Percentiles rank a stretch among this genome's conserved stretches.
Conservation (phyloP, 2,888 invertebrate species). For the Steinernema scapterisci region DNA sequence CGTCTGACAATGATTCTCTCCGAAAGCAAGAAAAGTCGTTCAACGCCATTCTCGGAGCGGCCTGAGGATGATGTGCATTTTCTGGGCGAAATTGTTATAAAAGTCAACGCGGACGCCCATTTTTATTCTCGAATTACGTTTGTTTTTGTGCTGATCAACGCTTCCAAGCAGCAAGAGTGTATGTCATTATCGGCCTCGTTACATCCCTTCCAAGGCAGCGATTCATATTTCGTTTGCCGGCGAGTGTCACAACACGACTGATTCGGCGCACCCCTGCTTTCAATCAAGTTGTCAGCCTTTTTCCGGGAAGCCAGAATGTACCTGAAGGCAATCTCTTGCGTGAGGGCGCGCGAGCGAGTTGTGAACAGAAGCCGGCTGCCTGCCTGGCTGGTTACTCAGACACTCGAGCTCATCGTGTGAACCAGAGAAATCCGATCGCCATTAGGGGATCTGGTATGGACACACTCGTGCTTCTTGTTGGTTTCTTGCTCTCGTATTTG, state of each 20-base stretch:
- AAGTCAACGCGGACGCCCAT: not conserved
- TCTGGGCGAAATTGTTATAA: too few species aligned
- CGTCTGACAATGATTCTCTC: too few species aligned
- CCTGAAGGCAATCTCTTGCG: not conserved
- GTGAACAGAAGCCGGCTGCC: not conserved
- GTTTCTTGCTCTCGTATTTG: not conserved
- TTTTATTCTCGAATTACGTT: constrained; percentile 3
- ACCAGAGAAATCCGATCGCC: not conserved
- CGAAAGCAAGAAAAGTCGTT: too few species aligned
- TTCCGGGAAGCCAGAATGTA: not conserved
- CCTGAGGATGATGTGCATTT: too few species aligned
- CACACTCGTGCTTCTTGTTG: not conserved
- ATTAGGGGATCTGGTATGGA: not conserved
- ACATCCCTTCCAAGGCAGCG: not conserved
- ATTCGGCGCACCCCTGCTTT: not conserved
- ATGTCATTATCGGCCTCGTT: constrained; percentile 15
- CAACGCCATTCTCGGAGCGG: too few species aligned
- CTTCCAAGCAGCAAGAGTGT: not conserved
- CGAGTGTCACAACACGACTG: not conserved
- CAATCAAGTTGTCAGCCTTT: not conserved
- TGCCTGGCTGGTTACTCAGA: not conserved
- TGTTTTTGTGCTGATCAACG: constrained; percentile 17
- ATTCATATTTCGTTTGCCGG: constrained; percentile 11
- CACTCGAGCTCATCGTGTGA: not conserved
- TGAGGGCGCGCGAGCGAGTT: not conserved